Conservation (phyloP, 2,113 vertebrate genomes). For the Lonchura striata region DNA sequence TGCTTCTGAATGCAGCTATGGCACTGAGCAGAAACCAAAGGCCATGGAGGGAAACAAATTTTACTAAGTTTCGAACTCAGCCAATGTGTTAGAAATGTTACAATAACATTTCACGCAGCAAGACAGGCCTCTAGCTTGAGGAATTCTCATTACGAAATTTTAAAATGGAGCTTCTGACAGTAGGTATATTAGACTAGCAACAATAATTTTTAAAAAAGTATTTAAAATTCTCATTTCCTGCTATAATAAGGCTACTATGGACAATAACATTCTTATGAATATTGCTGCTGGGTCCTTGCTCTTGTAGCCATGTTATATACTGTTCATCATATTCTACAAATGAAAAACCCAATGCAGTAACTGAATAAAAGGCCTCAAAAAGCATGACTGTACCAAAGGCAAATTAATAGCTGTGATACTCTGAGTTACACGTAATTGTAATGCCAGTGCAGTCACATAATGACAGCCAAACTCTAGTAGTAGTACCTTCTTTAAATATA, state of each 20-base stretch:
- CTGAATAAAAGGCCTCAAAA: neutral
- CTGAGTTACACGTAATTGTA: neutral
- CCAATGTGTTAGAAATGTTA: neutral
- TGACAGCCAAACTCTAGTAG: neutral
- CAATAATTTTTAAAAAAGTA: neutral
- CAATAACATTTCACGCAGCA: neutral
- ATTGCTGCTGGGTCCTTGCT: neutral
- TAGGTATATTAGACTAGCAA: neutral
- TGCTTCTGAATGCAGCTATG: neutral
- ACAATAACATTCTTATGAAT: neutral
- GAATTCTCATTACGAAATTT: neutral
- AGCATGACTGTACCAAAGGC: neutral
- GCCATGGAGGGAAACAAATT: neutral
- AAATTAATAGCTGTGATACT: neutral
- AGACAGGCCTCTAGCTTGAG: neutral
- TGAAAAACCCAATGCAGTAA: accelerated
- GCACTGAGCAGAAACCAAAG: neutral
- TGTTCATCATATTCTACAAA: neutral
- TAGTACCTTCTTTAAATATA: neutral
- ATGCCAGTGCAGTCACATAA: neutral
- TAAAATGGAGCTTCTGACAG: neutral
- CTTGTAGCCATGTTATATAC: neutral
- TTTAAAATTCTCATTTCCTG: neutral
- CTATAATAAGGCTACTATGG: neutral
- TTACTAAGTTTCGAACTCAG: neutral